These are phyloP conservation scores for Staurois parvus DNA, from an alignment of 2,797 vertebrate genomes.

Conservation along the genomic window DNA sequence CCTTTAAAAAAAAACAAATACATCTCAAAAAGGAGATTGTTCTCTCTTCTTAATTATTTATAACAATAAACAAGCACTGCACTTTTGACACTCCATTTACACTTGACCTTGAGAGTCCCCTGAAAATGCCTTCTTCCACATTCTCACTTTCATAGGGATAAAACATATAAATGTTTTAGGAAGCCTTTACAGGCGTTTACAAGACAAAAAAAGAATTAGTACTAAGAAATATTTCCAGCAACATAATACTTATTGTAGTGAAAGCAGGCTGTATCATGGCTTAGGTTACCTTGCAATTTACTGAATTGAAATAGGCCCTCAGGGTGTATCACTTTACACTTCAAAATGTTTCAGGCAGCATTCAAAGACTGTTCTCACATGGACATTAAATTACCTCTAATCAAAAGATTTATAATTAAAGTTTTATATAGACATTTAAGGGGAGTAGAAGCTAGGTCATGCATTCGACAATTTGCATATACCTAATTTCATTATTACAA, in stretches of 20 bases:
- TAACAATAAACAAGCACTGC: constrained; percentile 25
- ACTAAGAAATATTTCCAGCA: constrained; percentile 55
- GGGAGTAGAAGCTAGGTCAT: background rate
- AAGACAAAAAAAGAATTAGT: constrained; percentile 44
- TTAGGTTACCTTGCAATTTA: constrained; percentile 58
- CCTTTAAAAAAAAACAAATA: background rate
- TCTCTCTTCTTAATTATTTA: constrained; percentile 27
- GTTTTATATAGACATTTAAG: constrained; percentile 17
- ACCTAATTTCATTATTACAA: background rate
- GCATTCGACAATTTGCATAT: background rate
- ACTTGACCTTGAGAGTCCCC: constrained; percentile 41
- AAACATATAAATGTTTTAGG: constrained; percentile 54
- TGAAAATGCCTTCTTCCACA: constrained; percentile 19
- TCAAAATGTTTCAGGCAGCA: constrained; percentile 47
- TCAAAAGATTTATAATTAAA: constrained; percentile 45
- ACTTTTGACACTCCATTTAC: constrained; percentile 45
- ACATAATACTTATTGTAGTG: constrained; percentile 56
- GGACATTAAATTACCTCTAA: constrained; percentile 44
- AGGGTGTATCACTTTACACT: constrained; percentile 58
- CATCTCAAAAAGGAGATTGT: background rate
- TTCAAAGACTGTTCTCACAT: constrained; percentile 45
- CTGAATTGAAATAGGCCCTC: constrained; percentile 44
- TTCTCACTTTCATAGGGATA: constrained; percentile 45
- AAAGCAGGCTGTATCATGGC: constrained; percentile 44
- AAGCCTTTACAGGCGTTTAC: constrained; percentile 51